These are phyloP conservation scores for Drosophila borealis DNA, from an alignment of 2,888 invertebrate species.

Conservation along the genomic window DNA sequence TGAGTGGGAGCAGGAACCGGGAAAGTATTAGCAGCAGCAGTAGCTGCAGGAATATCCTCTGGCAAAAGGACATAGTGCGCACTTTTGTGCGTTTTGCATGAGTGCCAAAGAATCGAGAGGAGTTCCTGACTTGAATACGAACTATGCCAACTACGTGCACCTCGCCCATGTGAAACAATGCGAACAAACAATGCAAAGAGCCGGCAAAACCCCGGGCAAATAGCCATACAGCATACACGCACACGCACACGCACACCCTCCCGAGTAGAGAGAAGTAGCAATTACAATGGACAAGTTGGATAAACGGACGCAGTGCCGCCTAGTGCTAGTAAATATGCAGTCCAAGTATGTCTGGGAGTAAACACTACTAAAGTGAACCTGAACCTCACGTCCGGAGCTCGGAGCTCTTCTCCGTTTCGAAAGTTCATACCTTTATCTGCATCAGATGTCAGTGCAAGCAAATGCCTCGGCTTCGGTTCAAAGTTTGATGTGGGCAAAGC, in stretches of 20 bases:
- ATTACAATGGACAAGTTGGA: slow-evolving; percentile 38
- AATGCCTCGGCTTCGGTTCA: slow-evolving; percentile 1
- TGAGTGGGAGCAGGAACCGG: slow-evolving; percentile 4
- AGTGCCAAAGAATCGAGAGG: slow-evolving; percentile 53
- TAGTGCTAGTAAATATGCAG: slow-evolving; percentile 43
- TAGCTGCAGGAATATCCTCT: slow-evolving; percentile 21
- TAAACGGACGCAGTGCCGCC: slow-evolving; percentile 5
- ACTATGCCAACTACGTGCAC: slow-evolving; percentile 58
- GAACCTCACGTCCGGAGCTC: slow-evolving; percentile 42
- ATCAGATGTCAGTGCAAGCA: slow-evolving; percentile 20
- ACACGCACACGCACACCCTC: slow-evolving; percentile 1
- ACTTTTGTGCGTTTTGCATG: slow-evolving; percentile 63
- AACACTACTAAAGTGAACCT: slow-evolving; percentile 37
- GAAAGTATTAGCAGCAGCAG: slow-evolving; percentile 4
- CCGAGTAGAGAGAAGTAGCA: slow-evolving; percentile 17
- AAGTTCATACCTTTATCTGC: slow-evolving; percentile 36
- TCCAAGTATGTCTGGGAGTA: slow-evolving; percentile 33
- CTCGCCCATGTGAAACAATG: slow-evolving; percentile 59
- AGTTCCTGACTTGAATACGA: slow-evolving; percentile 61
- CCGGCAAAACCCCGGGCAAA: slow-evolving; percentile 51
- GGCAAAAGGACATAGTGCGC: slow-evolving; percentile 49
- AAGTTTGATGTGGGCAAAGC: slow-evolving; percentile 7
- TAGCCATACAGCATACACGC: slow-evolving; percentile 29
- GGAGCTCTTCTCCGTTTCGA: background rate
- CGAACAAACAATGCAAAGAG: slow-evolving; percentile 55